Conservation (phyloP, 2,113 vertebrate species). For the Ancistrus triradiatus region DNA sequence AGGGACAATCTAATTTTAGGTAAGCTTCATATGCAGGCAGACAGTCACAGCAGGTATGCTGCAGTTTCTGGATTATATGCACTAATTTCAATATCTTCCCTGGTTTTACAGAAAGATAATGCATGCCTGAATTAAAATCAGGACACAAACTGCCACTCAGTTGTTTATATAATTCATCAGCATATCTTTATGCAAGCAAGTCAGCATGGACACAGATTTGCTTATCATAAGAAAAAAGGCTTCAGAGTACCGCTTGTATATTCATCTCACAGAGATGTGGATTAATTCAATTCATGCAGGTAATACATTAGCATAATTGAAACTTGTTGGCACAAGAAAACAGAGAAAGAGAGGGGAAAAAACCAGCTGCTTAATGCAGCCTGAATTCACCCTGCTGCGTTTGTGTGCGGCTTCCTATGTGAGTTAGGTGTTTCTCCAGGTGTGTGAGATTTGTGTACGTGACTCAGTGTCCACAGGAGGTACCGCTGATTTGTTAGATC, state of each 20-base stretch:
- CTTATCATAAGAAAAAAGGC: conserved; percentile 2
- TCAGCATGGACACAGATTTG: conserved; percentile 4
- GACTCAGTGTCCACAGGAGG: conserved; percentile 52
- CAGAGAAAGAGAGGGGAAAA: background rate
- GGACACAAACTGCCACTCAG: background rate
- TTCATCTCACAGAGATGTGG: conserved; percentile 30
- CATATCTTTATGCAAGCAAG: conserved; percentile 8
- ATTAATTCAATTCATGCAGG: conserved; percentile 30
- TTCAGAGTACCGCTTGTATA: conserved; percentile 32
- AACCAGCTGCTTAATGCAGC: conserved; percentile 10
- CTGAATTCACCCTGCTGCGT: conserved; percentile 20
- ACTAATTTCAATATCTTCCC: background rate
- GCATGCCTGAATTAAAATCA: background rate
- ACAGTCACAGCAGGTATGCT: background rate
- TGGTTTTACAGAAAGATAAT: background rate
- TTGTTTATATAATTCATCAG: background rate
- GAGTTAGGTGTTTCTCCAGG: conserved; percentile 34
- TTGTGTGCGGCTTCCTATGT: conserved; percentile 22
- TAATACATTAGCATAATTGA: conserved; percentile 40
- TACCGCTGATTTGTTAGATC: conserved; percentile 59
- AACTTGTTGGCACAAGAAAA: conserved; percentile 32
- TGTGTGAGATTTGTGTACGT: conserved; percentile 21
- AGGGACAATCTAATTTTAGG: background rate
- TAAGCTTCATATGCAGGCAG: background rate
- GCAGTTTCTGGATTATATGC: background rate